Evolutionary conservation across 1,140 invertebrate genomes (phyloP).

Genomic region (Hylaeus anthracinus): DNA sequence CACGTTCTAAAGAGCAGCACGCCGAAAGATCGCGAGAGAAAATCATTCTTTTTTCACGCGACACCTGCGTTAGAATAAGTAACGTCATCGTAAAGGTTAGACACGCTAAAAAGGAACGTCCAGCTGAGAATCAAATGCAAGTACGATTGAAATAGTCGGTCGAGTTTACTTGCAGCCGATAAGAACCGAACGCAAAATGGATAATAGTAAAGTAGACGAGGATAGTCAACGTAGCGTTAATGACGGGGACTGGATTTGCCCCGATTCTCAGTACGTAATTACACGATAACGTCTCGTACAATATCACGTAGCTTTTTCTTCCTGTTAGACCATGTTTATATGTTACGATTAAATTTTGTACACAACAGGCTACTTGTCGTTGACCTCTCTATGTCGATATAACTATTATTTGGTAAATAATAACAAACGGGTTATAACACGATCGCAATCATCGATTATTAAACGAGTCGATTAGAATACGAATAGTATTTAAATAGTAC

Average conservation of each 20-base stretch:
- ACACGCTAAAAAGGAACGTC: background rate
- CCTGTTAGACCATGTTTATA: background rate
- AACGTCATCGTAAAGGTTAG: constrained; percentile 25
- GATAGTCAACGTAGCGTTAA: constrained; percentile 73
- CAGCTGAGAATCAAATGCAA: constrained; percentile 11
- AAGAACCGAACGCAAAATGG: constrained; percentile 55
- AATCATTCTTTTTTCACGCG: background rate
- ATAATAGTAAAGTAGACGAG: constrained; percentile 74
- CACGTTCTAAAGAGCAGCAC: background rate
- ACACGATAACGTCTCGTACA: background rate
- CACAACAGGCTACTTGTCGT: too few species aligned
- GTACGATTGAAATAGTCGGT: background rate
- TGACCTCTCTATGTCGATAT: background rate
- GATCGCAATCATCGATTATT: too few species aligned
- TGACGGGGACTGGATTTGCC: constrained; percentile 79
- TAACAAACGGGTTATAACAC: background rate
- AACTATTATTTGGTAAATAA: background rate
- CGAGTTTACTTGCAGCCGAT: background rate
- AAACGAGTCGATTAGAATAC: background rate
- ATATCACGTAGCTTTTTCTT: background rate
- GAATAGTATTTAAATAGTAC: background rate
- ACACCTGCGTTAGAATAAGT: background rate
- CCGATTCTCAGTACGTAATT: constrained; percentile 76
- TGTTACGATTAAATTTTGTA: background rate
- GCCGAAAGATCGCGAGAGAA: background rate